Base-by-base conservation (phyloP, 2,113 vertebrate species). In the Recurvirostra avosetta region DNA sequence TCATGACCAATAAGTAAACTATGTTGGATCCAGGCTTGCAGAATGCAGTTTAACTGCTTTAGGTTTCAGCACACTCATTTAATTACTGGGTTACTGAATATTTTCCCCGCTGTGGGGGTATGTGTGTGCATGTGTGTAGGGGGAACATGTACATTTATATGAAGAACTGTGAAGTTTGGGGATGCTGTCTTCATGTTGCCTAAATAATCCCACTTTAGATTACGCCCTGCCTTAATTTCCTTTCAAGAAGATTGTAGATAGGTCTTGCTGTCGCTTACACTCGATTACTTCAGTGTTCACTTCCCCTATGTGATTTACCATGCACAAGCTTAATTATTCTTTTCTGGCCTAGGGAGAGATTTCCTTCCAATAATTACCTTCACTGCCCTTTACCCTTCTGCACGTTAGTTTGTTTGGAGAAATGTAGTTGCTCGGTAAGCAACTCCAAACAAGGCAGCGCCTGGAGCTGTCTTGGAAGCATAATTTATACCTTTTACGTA, bases 321-420 rank as follows among this genome's bases (percentile, higher is more conserved):
- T 76, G 94, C 94, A 91, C 87, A 87, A 93, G 73, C 86, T 98
- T 97, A 98, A 98, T 97, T 97, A 97, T 81, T 96, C 96, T 96
- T 97, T 96, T 97, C 96, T 97, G 96, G 94, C 95, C 92, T 97
- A 96, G 92, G 96, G 96, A 98, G 97, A 98, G 97, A 97, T 98
- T 98, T 98, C 96, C 97, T 98, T 97, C 91, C 97, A 97, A 96
- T 98, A 98, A 98, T 98, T 98, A 92, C 97, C 96, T 97, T 97
- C 92, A 75, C 82, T 98, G 97, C 96, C 97, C 98, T 98, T 98
- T 98, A 96, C 89, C 96, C 98, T 97, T 78, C 95, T 97, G 96
- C 90, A 93, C 95, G 71, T 97, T 75, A 91, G 94, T 97, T 98
- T 98, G 97, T 98, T 98, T 97, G 97, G 97, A 97, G 96, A 96